Evolutionary conservation across 2,888 invertebrate species (phyloP), one percentile per base, ranked within the genome.

Genomic region (Rhamphomyia laevipes): DNA sequence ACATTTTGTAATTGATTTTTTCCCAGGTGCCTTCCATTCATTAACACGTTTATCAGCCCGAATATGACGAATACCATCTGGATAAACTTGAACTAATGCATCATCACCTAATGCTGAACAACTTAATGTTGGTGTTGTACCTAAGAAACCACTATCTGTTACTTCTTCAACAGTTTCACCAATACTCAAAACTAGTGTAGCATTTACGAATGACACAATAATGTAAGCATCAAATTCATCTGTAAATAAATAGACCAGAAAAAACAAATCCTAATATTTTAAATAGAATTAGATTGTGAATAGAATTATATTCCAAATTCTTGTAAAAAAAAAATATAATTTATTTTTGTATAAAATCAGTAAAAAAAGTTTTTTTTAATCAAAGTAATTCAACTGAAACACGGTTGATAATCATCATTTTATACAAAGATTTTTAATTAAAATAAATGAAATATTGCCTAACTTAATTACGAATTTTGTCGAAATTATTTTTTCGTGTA

Each of bases 111-210:
- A 78, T 33, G 96, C 91, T 11, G 95, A 93, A 72, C 99, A 99
- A 55, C 93, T 90, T n/a, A 99, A 75, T 0, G 99, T 99, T 0
- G 97, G 96, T 1, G 97, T 97, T 0, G 97, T 99, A 52, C 97
- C 97, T 62, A 99, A 76, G 71, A 99, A 99, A 42, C 99, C 99
- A 54, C 97, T 97, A 72, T 99, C 99, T 0, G 97, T 95, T 21
- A 99, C 99, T 84, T 99, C 99, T 73, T 99, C 99, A n/a, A 99
- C 99, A 13, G 97, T 99, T 73, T 99, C 99, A 58, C 99, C 99
- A 67, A 99, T 99, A 61, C 95, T 95, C 63, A 99, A 79, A 56
- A 99, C 99, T 64, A 99, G 81, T 15, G 99, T 99, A 59, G 99
- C 99, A 61, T 80, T 80, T 55, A 95, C 90, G 84, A 99, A 99